Percentiles rank a stretch among this genome's conserved stretches.
These are phyloP conservation scores for Trogon surrucura DNA, from an alignment of 2,113 vertebrate genomes.

Conservation along the genomic window DNA sequence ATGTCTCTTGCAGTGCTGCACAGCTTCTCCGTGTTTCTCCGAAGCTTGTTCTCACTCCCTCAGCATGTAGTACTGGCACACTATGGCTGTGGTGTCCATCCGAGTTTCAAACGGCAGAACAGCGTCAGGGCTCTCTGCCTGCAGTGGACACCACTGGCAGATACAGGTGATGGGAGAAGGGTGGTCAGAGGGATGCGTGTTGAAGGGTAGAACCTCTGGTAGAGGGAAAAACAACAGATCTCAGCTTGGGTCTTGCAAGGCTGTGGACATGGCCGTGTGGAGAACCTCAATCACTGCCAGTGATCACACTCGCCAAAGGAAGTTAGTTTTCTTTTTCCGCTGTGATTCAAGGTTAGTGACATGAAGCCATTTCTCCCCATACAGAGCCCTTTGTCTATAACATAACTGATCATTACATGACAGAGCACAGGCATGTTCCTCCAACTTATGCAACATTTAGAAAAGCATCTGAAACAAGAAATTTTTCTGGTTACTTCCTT, in stretches of 20 bases:
- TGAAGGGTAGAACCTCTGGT: background rate
- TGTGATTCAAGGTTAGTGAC: background rate
- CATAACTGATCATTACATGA: background rate
- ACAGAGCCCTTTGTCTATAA: background rate
- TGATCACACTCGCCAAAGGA: background rate
- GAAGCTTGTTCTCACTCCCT: background rate
- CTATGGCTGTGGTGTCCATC: background rate
- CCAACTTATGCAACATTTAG: background rate
- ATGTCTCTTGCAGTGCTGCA: background rate
- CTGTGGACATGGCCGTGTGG: rapidly evolving
- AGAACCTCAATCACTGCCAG: background rate
- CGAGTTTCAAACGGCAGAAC: background rate
- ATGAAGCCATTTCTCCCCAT: background rate
- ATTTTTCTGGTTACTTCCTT: constrained; percentile 22
- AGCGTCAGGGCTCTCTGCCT: background rate
- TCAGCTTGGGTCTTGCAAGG: background rate
- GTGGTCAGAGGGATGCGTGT: background rate
- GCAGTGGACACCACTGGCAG: background rate
- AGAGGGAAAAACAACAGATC: background rate
- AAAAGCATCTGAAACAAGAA: background rate
- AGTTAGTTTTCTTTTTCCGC: background rate
- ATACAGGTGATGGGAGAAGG: background rate
- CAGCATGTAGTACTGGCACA: rapidly evolving
- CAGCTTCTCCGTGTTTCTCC: background rate
- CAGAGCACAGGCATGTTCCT: background rate